A percentile compares a stretch with the other conserved stretches of the same genome.
Evolutionary conservation across 2,888 invertebrate genomes (phyloP).

Genomic region (Teleiodes luculella): DNA sequence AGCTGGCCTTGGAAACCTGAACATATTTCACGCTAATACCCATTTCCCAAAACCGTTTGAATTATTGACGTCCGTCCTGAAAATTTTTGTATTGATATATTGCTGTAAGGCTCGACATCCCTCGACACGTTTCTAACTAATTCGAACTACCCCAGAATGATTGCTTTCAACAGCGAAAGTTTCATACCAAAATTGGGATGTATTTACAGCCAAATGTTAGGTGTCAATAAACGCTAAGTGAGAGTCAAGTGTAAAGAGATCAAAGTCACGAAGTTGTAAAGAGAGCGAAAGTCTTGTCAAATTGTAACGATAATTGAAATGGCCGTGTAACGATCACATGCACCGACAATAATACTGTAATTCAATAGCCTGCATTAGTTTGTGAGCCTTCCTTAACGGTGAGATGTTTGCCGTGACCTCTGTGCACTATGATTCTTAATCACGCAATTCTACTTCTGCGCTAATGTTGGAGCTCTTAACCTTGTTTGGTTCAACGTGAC

Average conservation of each 20-base stretch:
- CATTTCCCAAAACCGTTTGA: conserved; percentile 2
- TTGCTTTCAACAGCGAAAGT: not conserved
- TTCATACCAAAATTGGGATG: not conserved
- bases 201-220: not conserved
- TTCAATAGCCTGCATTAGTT: conserved; percentile 13
- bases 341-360: not conserved
- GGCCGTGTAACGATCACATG: not conserved
- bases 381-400: conserved; percentile 51
- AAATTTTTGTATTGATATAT: not conserved
- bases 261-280: not conserved
- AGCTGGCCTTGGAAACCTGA: conserved; percentile 29
- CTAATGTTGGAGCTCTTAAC: conserved; percentile 41
- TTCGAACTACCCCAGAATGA: not conserved
- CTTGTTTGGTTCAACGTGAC: conserved; percentile 60
- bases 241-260: not conserved
- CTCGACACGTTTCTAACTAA: not conserved
- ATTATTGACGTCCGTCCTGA: not conserved
- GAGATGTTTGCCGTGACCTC: conserved; percentile 67
- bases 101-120: too few relatives aligned
- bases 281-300: conserved; percentile 2
- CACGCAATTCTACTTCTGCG: conserved; percentile 51
- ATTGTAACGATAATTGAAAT: not conserved
- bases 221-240: conserved; percentile 2
- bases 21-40: conserved; percentile 6
- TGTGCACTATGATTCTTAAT: conserved; percentile 51